A percentile compares a stretch with the other conserved stretches of the same genome.
Conservation (phyloP, 2,888 invertebrate genomes). For the Nomada goodeniana region DNA sequence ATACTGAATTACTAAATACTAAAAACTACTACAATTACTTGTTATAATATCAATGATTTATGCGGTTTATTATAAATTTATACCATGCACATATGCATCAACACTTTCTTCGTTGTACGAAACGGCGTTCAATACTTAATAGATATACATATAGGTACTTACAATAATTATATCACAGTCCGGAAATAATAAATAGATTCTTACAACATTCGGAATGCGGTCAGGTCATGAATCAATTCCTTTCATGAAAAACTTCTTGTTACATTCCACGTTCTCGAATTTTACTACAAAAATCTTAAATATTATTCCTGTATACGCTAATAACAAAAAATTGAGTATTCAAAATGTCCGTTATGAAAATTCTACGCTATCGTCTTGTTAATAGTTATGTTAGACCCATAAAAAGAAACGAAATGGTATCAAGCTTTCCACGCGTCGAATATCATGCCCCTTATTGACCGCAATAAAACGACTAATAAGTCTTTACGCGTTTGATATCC, state of each 20-base stretch:
- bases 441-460: background rate
- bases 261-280: no score
- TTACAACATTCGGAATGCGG: background rate
- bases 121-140: background rate
- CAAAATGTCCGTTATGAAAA: no score
- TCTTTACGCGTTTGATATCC: background rate
- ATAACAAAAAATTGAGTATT: no score
- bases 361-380: no score
- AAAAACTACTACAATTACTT: no score
- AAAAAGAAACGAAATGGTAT: no score
- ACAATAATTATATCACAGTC: slow-evolving; percentile 22
- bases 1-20: no score
- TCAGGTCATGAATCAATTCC: no score
- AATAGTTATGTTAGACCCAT: no score
- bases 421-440: background rate
- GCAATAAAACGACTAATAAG: background rate
- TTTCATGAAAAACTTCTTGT: no score
- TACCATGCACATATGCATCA: background rate
- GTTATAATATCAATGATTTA: background rate
- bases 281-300: no score
- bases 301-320: no score
- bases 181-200: background rate
- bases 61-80: background rate
- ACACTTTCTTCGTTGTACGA: background rate
- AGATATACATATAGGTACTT: background rate